Percentiles rank a stretch among this genome's conserved stretches.
These are phyloP conservation scores for Betta splendens DNA, from an alignment of 2,797 vertebrate species.

Conservation along the genomic window DNA sequence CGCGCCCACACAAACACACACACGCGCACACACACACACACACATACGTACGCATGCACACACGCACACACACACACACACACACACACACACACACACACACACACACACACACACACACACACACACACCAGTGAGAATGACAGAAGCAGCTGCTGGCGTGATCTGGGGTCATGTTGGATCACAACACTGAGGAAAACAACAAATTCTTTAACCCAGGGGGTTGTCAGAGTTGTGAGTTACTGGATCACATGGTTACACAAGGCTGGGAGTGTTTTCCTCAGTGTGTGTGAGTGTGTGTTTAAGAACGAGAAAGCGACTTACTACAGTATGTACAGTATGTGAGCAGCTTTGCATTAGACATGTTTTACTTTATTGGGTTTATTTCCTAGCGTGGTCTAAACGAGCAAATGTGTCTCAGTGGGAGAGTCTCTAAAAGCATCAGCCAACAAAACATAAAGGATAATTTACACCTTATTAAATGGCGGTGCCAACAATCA, in stretches of 20 bases:
- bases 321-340: neutral
- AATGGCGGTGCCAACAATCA: neutral
- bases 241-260: slow-evolving; percentile 63
- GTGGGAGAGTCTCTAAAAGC: slow-evolving; percentile 13
- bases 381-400: slow-evolving; percentile 7
- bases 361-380: slow-evolving; percentile 5
- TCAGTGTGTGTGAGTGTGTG: slow-evolving; percentile 19
- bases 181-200: slow-evolving; percentile 68
- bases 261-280: slow-evolving; percentile 29
- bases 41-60: no score
- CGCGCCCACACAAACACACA: slow-evolving; percentile 7
- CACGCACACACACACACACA: slow-evolving; percentile 31
- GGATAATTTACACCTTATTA: slow-evolving; percentile 7
- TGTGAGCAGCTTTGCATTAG: neutral
- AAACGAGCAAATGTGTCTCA: neutral
- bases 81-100: no score
- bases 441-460: slow-evolving; percentile 7
- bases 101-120: slow-evolving; percentile 24
- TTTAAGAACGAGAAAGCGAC: neutral
- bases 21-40: slow-evolving; percentile 25
- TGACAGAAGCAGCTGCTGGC: slow-evolving; percentile 75
- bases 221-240: slow-evolving; percentile 59
- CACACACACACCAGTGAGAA: slow-evolving; percentile 46
- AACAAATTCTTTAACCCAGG: slow-evolving; percentile 74
- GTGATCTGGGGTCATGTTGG: slow-evolving; percentile 69